phyloP scores from a whole-genome alignment of 2,888 invertebrate species.

The Osedax frankpressi region DNA sequence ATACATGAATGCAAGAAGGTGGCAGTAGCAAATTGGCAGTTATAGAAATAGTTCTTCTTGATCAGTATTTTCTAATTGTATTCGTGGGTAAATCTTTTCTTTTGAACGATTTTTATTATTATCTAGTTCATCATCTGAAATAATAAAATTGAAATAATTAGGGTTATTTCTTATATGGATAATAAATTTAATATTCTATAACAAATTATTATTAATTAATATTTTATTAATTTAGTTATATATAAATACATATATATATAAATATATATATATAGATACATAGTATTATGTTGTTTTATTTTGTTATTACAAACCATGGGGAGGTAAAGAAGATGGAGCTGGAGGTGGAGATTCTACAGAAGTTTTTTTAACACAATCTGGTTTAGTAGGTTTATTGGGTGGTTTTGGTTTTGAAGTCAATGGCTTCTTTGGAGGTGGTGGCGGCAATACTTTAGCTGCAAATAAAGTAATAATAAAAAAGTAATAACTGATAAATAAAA shows the following conservation, averaged over 20 bases:
- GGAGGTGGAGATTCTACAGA: neutral
- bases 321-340: neutral
- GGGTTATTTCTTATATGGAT: too few species aligned
- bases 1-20: too few species aligned
- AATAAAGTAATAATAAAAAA: too few species aligned
- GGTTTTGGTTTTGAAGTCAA: neutral
- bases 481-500: too few species aligned
- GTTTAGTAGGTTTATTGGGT: neutral
- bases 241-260: neutral
- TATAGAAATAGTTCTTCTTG: neutral
- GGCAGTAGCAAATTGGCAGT: too few species aligned
- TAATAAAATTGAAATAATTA: too few species aligned
- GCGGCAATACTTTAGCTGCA: neutral
- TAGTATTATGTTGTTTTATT: neutral
- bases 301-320: neutral
- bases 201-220: neutral
- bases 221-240: neutral
- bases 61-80: neutral
- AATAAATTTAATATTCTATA: too few species aligned
- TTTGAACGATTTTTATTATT: neutral
- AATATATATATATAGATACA: neutral
- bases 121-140: neutral
- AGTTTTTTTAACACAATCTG: neutral
- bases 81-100: neutral
- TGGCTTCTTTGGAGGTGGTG: neutral